A percentile compares a stretch with the other conserved stretches of the same genome.
These are phyloP conservation scores for Diaprepes abbreviatus DNA, from an alignment of 2,888 invertebrate species.

Conservation along the genomic window DNA sequence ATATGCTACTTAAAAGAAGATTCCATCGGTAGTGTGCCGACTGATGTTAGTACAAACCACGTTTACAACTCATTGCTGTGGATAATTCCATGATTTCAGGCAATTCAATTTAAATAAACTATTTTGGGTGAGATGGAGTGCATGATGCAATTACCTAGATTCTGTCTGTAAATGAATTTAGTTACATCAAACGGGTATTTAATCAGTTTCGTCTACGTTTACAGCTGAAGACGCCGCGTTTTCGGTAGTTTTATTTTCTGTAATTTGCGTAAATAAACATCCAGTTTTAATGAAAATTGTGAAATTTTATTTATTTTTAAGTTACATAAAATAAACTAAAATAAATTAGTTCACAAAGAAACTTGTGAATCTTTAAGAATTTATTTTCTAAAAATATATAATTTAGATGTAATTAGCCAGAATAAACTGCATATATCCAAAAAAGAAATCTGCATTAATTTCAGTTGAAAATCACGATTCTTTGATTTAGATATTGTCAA, in stretches of 20 bases:
- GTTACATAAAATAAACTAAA: too few species aligned
- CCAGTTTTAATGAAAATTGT: too few species aligned
- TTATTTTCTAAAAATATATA: too few species aligned
- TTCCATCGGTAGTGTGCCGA: conserved; percentile 2
- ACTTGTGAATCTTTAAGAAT: too few species aligned
- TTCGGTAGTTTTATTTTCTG: background rate
- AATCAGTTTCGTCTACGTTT: background rate
- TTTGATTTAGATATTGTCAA: too few species aligned
- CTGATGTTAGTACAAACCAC: background rate
- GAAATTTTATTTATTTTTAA: too few species aligned
- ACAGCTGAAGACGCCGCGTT: background rate
- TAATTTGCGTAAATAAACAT: too few species aligned
- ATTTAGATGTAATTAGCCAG: too few species aligned
- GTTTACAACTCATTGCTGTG: conserved; percentile 11
- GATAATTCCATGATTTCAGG: conserved; percentile 13
- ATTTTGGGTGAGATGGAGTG: conserved; percentile 22
- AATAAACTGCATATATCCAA: too few species aligned
- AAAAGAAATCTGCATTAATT: too few species aligned
- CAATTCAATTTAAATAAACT: conserved; percentile 28
- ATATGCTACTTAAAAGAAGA: conserved; percentile 17
- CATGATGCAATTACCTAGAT: conserved; percentile 19
- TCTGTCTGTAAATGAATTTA: conserved; percentile 10
- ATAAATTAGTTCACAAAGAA: too few species aligned
- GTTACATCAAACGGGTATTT: conserved; percentile 1
- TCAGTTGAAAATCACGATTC: too few species aligned